Evolutionary conservation across 2,888 invertebrate genomes (phyloP), one percentile per base, ranked within the genome.

Genomic region (Leucania comma): DNA sequence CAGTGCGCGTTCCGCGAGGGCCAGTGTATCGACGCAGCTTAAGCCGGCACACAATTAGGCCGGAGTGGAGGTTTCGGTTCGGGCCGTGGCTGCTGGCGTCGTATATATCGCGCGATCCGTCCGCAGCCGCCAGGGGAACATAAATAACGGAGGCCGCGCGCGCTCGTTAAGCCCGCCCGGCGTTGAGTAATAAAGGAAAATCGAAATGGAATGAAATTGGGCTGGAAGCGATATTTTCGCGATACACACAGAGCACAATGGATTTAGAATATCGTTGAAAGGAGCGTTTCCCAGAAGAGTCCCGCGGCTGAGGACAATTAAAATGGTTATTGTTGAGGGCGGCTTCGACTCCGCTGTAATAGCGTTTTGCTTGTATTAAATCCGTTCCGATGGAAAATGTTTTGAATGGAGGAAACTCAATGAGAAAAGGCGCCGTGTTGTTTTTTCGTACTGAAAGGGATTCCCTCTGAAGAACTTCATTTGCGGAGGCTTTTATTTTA

Each of bases 151-250:
- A 90, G 92, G 91, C 93, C 93, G 91, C 91, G 92, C 91, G 91
- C 93, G 94, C 95, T 95, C 95, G 95, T 95, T 95, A 96, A 95
- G 95, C 94, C 93, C 92, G 93, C 93, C 79, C 93, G 93, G 93
- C 94, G 92, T 93, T 93, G 93, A 95, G 96, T 95, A 95, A 95
- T 96, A 96, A 95, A 95, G 95, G 95, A 95, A 95, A 95, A 96
- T 95, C 95, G 95, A 95, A 96, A 95, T 94, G 95, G 93, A 95
- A 95, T 95, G 94, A 95, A 95, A 95, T 95, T 95, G 95, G 95
- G 91, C 92, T 94, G 92, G 93, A 94, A 92, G 93, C 93, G 93
- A 95, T 95, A 95, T 93, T 94, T 94, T 93, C 91, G 90, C 92
- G 93, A 94, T 93, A 95, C 92, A 94, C 90, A 90, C 89, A 86